Evolutionary conservation across 2,888 invertebrate genomes (phyloP).

Genomic region (Falcaria lacertinaria): DNA sequence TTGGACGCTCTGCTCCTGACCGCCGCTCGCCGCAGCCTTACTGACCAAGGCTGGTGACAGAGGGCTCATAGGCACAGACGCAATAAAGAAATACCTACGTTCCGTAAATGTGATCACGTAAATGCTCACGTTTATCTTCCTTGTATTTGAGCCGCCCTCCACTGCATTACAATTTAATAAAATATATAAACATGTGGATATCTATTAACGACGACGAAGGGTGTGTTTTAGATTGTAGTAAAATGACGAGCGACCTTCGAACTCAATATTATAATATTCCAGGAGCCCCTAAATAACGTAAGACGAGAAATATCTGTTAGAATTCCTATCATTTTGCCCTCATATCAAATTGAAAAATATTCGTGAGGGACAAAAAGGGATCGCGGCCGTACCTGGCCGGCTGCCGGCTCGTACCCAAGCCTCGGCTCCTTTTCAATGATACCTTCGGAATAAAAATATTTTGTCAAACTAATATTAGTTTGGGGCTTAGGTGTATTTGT

Average conservation of each 20-base stretch:
- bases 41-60: not conserved
- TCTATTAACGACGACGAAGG: no score
- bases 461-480: conserved; percentile 43
- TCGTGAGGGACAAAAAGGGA: conserved; percentile 24
- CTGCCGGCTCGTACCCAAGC: conserved; percentile 17
- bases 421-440: conserved; percentile 32
- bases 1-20: not conserved
- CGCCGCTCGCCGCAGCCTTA: not conserved
- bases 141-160: no score
- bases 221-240: not conserved
- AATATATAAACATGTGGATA: no score
- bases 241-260: not conserved
- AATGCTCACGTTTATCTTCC: no score
- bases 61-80: not conserved
- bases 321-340: conserved; percentile 13
- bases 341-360: conserved; percentile 41
- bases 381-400: conserved; percentile 24
- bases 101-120: no score
- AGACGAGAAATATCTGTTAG: conserved; percentile 3
- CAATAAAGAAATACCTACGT: no score
- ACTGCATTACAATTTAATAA: no score
- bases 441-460: conserved; percentile 26
- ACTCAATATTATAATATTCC: conserved; percentile 1
- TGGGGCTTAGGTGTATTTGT: not conserved
- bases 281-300: not conserved